These are phyloP conservation scores for Chymomyza fuscimana DNA, from an alignment of 2,888 invertebrate species.

Conservation along the genomic window DNA sequence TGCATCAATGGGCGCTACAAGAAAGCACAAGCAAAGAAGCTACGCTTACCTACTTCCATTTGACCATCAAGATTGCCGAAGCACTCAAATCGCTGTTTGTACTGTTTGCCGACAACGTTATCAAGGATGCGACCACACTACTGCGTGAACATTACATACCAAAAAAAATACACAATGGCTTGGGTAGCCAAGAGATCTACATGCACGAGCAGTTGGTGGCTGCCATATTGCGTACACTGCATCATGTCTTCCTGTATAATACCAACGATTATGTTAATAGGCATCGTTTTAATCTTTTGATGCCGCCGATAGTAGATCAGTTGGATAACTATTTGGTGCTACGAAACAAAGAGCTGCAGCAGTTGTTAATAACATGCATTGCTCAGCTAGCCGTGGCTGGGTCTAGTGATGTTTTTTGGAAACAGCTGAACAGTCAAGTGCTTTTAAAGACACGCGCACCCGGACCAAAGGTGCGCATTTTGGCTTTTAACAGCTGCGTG, in stretches of 20 bases:
- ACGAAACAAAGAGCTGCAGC: slow-evolving; percentile 81
- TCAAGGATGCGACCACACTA: slow-evolving; percentile 89
- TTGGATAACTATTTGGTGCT: slow-evolving; percentile 86
- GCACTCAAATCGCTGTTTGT: slow-evolving; percentile 92
- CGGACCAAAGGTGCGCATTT: slow-evolving; percentile 86
- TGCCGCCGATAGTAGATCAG: slow-evolving; percentile 94
- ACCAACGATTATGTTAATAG: slow-evolving; percentile 91
- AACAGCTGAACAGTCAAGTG: slow-evolving; percentile 93
- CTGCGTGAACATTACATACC: slow-evolving; percentile 86
- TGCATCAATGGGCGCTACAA: slow-evolving; percentile 91
- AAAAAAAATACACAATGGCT: slow-evolving; percentile 79
- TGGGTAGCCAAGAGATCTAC: slow-evolving; percentile 76
- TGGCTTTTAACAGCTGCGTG: slow-evolving; percentile 86
- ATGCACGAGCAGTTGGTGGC: slow-evolving; percentile 80
- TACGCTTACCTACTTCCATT: slow-evolving; percentile 86
- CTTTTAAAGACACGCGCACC: slow-evolving; percentile 91
- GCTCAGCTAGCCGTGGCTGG: slow-evolving; percentile 90
- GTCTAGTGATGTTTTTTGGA: slow-evolving; percentile 93
- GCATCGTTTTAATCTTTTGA: slow-evolving; percentile 90
- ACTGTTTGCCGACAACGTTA: slow-evolving; percentile 92
- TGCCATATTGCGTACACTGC: slow-evolving; percentile 87
- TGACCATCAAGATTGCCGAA: slow-evolving; percentile 89
- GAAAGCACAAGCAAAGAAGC: slow-evolving; percentile 79
- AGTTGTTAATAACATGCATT: slow-evolving; percentile 87
- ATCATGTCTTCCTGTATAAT: slow-evolving; percentile 90